Evolutionary conservation across 2,888 invertebrate species (phyloP), one percentile per base, ranked within the genome.

Genomic region (Sminthurides aquaticus): DNA sequence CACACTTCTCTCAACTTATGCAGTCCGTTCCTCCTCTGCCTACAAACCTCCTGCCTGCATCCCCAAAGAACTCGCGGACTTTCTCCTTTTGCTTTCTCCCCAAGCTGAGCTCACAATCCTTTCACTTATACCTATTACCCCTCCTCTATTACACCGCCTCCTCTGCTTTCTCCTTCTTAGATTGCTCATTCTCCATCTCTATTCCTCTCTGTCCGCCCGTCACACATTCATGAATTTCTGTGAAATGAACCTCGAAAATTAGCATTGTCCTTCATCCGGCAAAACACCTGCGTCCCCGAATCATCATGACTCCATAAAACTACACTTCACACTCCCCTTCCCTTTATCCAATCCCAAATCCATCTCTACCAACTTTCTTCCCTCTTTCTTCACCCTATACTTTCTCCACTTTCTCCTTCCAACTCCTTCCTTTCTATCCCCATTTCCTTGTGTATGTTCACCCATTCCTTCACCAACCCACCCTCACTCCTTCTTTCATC

Each of bases 231-330:
- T 58, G 65, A 57, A 58, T 27, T 34, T 52, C 18, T 26, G 24
- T 62, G 64, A 67, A 67, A 64, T 67, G 67, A 67, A 64, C 56
- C 63, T 60, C 58, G 67, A 67, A 65, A 65, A 67, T 67, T 67
- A 67, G 64, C 58, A 67, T 64, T 61, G 49, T 59, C 43, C 43
- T 18, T 60, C 67, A 67, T 49, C 56, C 48, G 63, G 58, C 57
- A 55, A 63, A 66, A 62, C 66, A 66, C 66, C 66, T 66, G 66
- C 66, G 66, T 63, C 66, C 63, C 22, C 18, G n/a, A n/a, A n/a
- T n/a, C n/a, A n/a, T n/a, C n/a, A n/a, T n/a, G n/a, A n/a, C n/a
- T n/a, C n/a, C n/a, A n/a, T n/a, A n/a, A n/a, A n/a, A n/a, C n/a
- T n/a, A n/a, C n/a, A n/a, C n/a, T n/a, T n/a, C 43, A 43, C 43